Percentiles rank a stretch among this genome's conserved stretches.
Evolutionary conservation across 2,888 invertebrate species (phyloP).

Genomic region (Lottia gigantea): DNA sequence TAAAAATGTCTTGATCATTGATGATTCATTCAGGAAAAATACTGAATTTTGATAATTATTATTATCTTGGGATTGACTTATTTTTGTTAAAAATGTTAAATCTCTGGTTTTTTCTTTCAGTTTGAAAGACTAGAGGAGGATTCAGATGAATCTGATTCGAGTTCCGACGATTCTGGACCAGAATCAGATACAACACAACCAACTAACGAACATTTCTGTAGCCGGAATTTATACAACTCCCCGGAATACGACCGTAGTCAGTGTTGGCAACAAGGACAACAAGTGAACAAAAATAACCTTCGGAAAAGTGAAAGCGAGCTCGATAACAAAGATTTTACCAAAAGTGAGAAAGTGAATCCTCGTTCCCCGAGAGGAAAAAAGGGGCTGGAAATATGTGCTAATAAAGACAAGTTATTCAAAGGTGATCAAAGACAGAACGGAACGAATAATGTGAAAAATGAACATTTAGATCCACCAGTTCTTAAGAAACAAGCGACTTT

Average conservation of each 20-base stretch:
- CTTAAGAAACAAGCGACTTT: neutral
- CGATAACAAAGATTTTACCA: neutral
- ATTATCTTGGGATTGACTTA: no score
- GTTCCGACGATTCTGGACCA: neutral
- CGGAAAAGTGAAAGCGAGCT: neutral
- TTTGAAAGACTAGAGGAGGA: neutral
- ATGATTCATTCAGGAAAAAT: no score
- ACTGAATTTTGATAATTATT: no score
- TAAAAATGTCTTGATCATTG: no score
- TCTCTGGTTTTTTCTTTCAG: neutral
- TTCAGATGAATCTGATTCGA: neutral
- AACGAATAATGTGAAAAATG: neutral
- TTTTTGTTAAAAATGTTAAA: no score
- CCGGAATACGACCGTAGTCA: conserved; percentile 19
- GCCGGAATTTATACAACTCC: conserved; percentile 11
- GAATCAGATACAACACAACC: neutral
- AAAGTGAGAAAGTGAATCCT: neutral
- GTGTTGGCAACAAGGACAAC: conserved; percentile 13
- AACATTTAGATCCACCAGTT: conserved; percentile 1
- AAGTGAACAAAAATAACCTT: neutral
- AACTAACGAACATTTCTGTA: neutral
- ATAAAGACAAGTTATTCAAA: neutral
- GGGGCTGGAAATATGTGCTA: conserved; percentile 1
- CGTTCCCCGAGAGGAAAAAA: conserved; percentile 4
- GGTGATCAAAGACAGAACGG: neutral